Evolutionary conservation across 2,888 invertebrate genomes (phyloP), one percentile per base, ranked within the genome.

Genomic region (Stictocephala bisonia): DNA sequence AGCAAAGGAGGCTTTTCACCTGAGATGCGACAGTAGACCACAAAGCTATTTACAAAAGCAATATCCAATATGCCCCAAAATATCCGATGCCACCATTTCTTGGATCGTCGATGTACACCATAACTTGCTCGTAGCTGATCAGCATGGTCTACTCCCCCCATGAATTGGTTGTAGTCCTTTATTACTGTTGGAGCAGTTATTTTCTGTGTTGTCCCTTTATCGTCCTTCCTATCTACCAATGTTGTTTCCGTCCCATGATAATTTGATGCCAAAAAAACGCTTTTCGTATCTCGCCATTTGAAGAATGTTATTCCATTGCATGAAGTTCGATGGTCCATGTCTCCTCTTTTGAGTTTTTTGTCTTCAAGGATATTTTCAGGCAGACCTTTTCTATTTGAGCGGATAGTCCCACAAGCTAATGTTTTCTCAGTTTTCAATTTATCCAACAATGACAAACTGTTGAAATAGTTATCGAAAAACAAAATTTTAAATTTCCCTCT

Each of bases 391-490:
- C 29, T 26, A 35, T 51, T 35, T 15, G 50, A 29, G 15, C 68
- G 20, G 3, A 68, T 51, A 2, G 44, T 66, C n/a, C 44, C 66
- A 13, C 24, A 9, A 24, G 66, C 66, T 18, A 66, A 66, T 24
- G 29, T 24, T n/a, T 24, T 27, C 24, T 68, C 51, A 15, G 50
- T 7, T 51, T 68, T 41, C 15, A 67, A 48, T 18, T 20, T 67
- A 15, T 31, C 51, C 13, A 44, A 18, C 20, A 68, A 29, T 2
- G 0, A 26, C 15, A 64, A 24, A 13, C 4, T 40, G 31, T 31
- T 51, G 11, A 31, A 68, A 35, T 29, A 31, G 51, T 50, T 51
- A n/a, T 68, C 35, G 51, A 68, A 68, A 68, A 29, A 29, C 24
- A 1, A 2, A 20, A 18, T 35, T 29, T 35, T 18, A 18, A 22